A percentile compares a stretch with the other conserved stretches of the same genome.
phyloP scores from a whole-genome alignment of 2,113 vertebrate species.

The Scalopus aquaticus region DNA sequence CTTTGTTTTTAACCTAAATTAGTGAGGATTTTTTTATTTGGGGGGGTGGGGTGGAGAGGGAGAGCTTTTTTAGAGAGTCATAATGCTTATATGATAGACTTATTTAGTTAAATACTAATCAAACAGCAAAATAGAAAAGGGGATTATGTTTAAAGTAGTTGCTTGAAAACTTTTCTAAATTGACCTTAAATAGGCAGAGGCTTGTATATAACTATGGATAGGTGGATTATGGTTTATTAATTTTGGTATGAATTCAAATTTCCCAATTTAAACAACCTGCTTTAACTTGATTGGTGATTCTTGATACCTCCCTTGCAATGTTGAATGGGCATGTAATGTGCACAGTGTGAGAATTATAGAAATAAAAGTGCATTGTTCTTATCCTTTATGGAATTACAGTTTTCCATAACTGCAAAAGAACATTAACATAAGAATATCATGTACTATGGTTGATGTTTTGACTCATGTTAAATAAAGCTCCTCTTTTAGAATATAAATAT shows the following conservation, averaged over 20 bases:
- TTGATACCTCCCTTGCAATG: not conserved
- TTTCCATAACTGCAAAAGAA: not conserved
- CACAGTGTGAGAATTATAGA: fast-evolving
- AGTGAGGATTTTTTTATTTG: slow-evolving; percentile 44
- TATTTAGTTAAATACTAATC: slow-evolving; percentile 70
- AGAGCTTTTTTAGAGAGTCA: slow-evolving; percentile 41
- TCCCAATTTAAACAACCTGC: not conserved
- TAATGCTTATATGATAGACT: slow-evolving; percentile 61
- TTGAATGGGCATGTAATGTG: not conserved
- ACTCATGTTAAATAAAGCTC: not conserved
- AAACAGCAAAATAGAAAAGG: slow-evolving; percentile 68
- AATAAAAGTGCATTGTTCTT: not conserved
- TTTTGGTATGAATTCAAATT: slow-evolving; percentile 47
- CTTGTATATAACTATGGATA: slow-evolving; percentile 80
- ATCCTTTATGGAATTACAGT: slow-evolving; percentile 18
- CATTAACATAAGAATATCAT: not conserved
- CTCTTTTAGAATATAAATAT: slow-evolving; percentile 24
- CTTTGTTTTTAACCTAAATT: slow-evolving; percentile 87
- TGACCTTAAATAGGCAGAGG: slow-evolving; percentile 83
- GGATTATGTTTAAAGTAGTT: slow-evolving; percentile 67
- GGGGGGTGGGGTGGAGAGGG: not conserved
- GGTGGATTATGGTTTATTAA: slow-evolving; percentile 75
- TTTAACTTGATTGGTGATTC: slow-evolving; percentile 2
- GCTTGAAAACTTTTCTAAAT: slow-evolving; percentile 85
- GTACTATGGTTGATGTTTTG: not conserved